A percentile compares a stretch with the other conserved stretches of the same genome.
Evolutionary conservation across 2,888 invertebrate genomes (phyloP).

Genomic region (Drosophila recens): DNA sequence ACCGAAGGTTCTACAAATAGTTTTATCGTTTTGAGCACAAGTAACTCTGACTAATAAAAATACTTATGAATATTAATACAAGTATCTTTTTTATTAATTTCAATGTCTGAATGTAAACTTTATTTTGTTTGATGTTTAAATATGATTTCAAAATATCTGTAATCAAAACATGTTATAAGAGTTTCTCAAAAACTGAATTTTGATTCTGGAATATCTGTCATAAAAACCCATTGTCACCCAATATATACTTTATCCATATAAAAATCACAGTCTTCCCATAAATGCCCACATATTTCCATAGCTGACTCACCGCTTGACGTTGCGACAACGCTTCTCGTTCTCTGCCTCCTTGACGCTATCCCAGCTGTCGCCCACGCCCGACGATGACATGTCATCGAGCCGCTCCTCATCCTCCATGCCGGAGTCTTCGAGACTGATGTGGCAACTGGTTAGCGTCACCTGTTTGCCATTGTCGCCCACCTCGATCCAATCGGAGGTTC

Average conservation of each 20-base stretch:
- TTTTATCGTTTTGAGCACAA: conserved; percentile 4
- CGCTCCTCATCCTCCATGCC: conserved; percentile 85
- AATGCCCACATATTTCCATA: neutral
- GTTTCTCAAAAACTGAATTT: neutral
- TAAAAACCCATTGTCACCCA: neutral
- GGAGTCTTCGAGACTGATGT: conserved; percentile 87
- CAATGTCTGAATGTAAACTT: too few species aligned
- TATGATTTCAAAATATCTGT: too few species aligned
- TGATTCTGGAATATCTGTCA: neutral
- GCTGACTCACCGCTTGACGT: conserved; percentile 80
- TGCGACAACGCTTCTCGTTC: conserved; percentile 79
- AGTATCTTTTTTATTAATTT: neutral
- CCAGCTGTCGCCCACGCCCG: conserved; percentile 85
- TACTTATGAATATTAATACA: neutral
- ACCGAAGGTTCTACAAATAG: neutral
- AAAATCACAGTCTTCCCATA: neutral
- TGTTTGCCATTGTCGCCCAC: conserved; percentile 87
- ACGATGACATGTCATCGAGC: conserved; percentile 85
- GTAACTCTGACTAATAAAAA: conserved; percentile 6
- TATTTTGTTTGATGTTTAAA: too few species aligned
- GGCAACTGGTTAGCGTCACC: conserved; percentile 87
- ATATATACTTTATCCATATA: neutral
- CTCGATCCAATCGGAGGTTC: conserved; percentile 87
- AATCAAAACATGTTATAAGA: too few species aligned
- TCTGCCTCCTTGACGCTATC: conserved; percentile 85